phyloP scores from a whole-genome alignment of 2,888 invertebrate genomes.

The Diadegma fenestrale region DNA sequence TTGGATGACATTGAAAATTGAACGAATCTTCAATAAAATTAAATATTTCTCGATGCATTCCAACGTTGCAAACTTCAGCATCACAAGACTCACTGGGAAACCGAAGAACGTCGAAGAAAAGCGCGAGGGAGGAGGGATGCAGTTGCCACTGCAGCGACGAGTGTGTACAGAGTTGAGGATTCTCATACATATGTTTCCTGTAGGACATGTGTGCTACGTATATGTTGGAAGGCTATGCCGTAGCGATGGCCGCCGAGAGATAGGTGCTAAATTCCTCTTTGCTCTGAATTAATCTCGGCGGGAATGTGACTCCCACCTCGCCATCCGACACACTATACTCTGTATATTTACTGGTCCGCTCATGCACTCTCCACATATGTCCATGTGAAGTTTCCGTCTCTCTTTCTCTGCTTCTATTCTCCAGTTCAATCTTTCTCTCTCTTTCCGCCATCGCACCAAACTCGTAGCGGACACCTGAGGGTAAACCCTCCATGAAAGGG shows the following conservation, averaged over 20 bases:
- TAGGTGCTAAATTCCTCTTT: slow-evolving; percentile 83
- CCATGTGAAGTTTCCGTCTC: slow-evolving; percentile 17
- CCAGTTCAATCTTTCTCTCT: slow-evolving; percentile 25
- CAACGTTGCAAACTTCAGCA: too few relatives aligned
- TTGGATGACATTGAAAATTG: too few relatives aligned
- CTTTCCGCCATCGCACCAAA: slow-evolving; percentile 38
- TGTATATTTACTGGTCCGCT: slow-evolving; percentile 45
- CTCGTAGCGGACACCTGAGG: slow-evolving; percentile 45
- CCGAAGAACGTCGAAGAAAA: slow-evolving; percentile 19
- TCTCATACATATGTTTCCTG: slow-evolving; percentile 33
- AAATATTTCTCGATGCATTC: too few relatives aligned
- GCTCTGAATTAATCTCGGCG: slow-evolving; percentile 83
- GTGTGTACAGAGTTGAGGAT: slow-evolving; percentile 42
- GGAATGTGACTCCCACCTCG: slow-evolving; percentile 81
- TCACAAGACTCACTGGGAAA: background rate
- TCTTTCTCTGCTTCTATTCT: slow-evolving; percentile 36
- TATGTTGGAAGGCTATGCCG: slow-evolving; percentile 37
- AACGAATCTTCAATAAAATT: too few relatives aligned
- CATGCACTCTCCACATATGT: slow-evolving; percentile 31
- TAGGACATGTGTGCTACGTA: background rate
- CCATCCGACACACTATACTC: slow-evolving; percentile 58
- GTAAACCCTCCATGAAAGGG: slow-evolving; percentile 6
- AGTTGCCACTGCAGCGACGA: slow-evolving; percentile 54
- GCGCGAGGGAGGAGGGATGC: slow-evolving; percentile 50
- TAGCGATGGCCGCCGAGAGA: slow-evolving; percentile 78